Conservation (phyloP, 2,113 vertebrate genomes). For the Tiliqua scincoides region DNA sequence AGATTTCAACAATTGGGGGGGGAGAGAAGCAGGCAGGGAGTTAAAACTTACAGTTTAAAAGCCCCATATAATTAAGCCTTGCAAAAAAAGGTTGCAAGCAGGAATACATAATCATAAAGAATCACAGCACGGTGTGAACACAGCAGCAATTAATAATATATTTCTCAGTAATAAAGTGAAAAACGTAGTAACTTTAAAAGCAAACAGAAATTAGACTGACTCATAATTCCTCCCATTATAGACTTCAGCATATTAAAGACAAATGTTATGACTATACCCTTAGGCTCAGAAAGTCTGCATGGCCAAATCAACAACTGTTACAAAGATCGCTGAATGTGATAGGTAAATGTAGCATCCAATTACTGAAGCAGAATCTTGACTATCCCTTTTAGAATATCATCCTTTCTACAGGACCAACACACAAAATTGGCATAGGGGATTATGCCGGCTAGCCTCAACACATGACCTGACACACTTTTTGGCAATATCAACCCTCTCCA, state of each 20-base stretch:
- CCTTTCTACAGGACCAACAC: too few relatives aligned
- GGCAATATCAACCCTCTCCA: too few relatives aligned
- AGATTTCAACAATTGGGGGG: neutral
- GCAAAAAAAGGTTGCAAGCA: neutral
- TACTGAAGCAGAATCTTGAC: neutral
- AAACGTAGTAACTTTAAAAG: slow-evolving; percentile 31
- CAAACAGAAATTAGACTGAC: slow-evolving; percentile 64
- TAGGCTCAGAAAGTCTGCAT: slow-evolving; percentile 9
- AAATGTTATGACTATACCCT: slow-evolving; percentile 54
- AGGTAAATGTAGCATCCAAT: neutral
- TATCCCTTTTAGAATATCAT: too few relatives aligned
- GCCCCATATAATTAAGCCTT: slow-evolving; percentile 7
- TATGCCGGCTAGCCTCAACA: too few relatives aligned
- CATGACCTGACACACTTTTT: too few relatives aligned
- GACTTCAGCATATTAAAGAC: slow-evolving; percentile 62
- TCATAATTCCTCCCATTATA: slow-evolving; percentile 63
- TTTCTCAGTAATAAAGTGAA: slow-evolving; percentile 47
- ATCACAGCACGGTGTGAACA: slow-evolving; percentile 20
- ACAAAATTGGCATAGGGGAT: too few relatives aligned
- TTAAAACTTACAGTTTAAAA: neutral
- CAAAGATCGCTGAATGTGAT: neutral
- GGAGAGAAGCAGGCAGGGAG: neutral
- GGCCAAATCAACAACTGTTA: neutral
- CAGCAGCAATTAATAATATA: slow-evolving; percentile 16
- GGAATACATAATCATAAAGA: slow-evolving; percentile 10